phyloP scores from a whole-genome alignment of 2,888 invertebrate species.

The Metopia argyrocephala region DNA sequence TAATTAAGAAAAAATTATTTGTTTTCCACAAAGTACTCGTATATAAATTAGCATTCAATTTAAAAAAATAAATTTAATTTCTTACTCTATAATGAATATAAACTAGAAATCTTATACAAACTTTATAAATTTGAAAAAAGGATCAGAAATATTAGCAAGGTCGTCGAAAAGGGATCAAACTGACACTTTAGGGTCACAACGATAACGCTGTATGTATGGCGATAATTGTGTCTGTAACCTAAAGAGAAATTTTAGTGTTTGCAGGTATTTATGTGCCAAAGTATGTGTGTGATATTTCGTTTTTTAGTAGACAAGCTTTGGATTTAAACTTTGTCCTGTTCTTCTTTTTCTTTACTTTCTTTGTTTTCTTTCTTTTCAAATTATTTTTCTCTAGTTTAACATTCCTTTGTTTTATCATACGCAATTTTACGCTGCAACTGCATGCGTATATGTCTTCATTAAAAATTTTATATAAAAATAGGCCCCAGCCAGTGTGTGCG shows the following conservation, averaged over 20 bases:
- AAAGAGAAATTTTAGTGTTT: background rate
- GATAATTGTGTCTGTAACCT: conserved; percentile 13
- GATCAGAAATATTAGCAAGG: no score
- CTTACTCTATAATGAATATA: no score
- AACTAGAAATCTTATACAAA: no score
- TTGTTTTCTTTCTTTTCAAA: conserved; percentile 26
- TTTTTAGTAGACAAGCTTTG: conserved; percentile 53
- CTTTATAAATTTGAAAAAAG: no score
- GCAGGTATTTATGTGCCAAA: background rate
- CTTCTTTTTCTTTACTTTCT: conserved; percentile 36
- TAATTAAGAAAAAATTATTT: no score
- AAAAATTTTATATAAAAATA: background rate
- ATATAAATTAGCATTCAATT: no score
- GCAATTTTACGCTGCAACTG: conserved; percentile 64
- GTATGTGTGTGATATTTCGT: background rate
- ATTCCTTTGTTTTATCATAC: conserved; percentile 60
- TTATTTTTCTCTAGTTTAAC: background rate
- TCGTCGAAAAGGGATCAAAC: no score
- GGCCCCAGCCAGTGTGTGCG: background rate
- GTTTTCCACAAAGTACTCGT: no score
- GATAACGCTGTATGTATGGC: conserved; percentile 10
- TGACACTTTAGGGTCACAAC: no score
- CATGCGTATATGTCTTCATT: conserved; percentile 49
- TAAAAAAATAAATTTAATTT: no score
- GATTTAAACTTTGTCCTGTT: conserved; percentile 56